Evolutionary conservation across 2,888 invertebrate species (phyloP).

Genomic region (Netelia inedita): DNA sequence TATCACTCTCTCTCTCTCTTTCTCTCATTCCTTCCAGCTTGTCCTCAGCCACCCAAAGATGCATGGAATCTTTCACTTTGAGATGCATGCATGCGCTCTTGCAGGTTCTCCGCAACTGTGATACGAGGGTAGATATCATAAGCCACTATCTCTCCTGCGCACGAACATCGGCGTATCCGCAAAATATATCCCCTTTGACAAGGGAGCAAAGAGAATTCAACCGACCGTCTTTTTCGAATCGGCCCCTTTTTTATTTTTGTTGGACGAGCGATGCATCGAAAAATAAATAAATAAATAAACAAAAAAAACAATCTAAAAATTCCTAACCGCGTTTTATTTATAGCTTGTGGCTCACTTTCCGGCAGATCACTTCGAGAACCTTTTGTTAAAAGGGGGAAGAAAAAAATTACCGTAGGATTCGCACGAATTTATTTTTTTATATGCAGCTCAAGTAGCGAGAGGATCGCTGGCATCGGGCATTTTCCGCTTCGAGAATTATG

Average conservation of each 20-base stretch:
- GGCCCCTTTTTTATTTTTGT: conserved; percentile 15
- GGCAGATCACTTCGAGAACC: background rate
- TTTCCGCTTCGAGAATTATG: conserved; percentile 55
- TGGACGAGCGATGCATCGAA: background rate
- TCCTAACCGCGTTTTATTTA: conserved; percentile 15
- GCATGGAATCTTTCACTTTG: conserved; percentile 72
- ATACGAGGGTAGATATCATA: conserved; percentile 61
- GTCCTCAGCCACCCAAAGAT: conserved; percentile 67
- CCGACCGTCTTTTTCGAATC: conserved; percentile 41
- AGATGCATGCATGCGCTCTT: conserved; percentile 63
- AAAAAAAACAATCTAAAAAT: conserved; percentile 3
- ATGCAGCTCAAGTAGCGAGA: background rate
- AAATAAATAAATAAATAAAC: background rate
- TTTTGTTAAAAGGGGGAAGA: conserved; percentile 12
- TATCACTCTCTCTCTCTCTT: background rate
- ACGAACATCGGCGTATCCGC: conserved; percentile 23
- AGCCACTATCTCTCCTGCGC: conserved; percentile 50
- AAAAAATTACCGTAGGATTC: background rate
- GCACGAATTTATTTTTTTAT: background rate
- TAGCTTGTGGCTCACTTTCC: background rate
- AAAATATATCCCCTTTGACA: conserved; percentile 55
- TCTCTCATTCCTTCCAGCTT: conserved; percentile 23
- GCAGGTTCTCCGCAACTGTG: conserved; percentile 38
- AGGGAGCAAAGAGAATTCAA: conserved; percentile 41
- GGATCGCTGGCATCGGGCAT: background rate